phyloP scores from a whole-genome alignment of 2,113 vertebrate species.

The Cyanistes caeruleus region DNA sequence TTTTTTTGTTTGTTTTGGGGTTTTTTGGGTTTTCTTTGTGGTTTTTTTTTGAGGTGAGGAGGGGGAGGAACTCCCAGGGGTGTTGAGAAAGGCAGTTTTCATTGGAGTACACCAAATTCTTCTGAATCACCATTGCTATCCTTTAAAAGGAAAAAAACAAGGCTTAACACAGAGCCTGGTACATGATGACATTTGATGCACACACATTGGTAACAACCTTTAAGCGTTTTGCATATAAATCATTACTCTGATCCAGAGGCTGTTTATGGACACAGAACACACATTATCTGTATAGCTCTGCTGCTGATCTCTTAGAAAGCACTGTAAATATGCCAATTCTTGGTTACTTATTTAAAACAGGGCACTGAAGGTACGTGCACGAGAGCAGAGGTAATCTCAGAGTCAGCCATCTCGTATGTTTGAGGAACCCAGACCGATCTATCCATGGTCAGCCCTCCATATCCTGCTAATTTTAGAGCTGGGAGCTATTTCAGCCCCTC shows the following conservation, averaged over 20 bases:
- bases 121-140: not conserved
- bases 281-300: not conserved
- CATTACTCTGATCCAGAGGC: not conserved
- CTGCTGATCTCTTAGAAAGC: not conserved
- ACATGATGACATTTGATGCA: not conserved
- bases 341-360: not conserved
- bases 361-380: not conserved
- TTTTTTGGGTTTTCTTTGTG: not conserved
- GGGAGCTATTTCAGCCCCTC: not conserved
- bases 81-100: not conserved
- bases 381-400: not conserved
- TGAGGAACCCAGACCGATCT: not conserved
- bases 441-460: not conserved
- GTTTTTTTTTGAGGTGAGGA: not conserved
- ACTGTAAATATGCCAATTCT: not conserved
- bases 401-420: not conserved
- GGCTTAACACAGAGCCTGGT: not conserved
- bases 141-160: not conserved
- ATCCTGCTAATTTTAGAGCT: not conserved
- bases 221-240: not conserved
- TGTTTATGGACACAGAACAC: not conserved
- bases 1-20: not conserved
- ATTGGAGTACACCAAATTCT: not conserved
- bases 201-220: not conserved
- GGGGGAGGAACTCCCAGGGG: not conserved